These are phyloP conservation scores for Globodera ellingtonae DNA, from an alignment of 1,140 invertebrate species.

Conservation along the genomic window DNA sequence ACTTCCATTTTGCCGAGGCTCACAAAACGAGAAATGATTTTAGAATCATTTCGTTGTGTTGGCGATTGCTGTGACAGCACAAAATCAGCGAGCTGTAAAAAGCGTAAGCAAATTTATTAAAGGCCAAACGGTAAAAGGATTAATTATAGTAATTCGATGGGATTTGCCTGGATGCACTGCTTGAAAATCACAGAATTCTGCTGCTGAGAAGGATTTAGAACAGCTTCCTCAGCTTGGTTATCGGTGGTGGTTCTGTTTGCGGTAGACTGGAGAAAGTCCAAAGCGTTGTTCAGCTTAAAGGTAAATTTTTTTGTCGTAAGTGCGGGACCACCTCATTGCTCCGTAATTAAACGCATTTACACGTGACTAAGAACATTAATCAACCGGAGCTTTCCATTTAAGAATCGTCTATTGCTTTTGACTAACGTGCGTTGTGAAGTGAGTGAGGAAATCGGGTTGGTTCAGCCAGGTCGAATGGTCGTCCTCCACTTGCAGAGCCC, in stretches of 20 bases:
- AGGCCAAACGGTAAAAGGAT: background rate
- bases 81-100: constrained; percentile 30
- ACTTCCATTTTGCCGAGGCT: constrained; percentile 23
- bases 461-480: constrained; percentile 27
- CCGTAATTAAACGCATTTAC: too few relatives aligned
- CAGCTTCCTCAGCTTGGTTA: background rate
- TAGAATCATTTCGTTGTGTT: constrained; percentile 41
- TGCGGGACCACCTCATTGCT: too few relatives aligned
- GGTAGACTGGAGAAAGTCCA: constrained; percentile 12
- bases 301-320: too few relatives aligned
- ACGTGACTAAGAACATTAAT: background rate
- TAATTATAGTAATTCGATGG: background rate
- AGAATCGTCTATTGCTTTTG: constrained; percentile 6
- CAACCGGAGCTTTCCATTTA: constrained; percentile 8
- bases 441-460: constrained; percentile 31
- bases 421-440: constrained; percentile 27
- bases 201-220: background rate
- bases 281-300: constrained; percentile 25
- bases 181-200: constrained; percentile 1
- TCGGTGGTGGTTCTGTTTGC: background rate
- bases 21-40: constrained; percentile 40
- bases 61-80: constrained; percentile 40
- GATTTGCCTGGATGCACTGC: constrained; percentile 1
- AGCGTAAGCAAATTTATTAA: background rate
- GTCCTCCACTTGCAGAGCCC: constrained; percentile 20